Conservation (phyloP, 2,113 vertebrate genomes). For the Apaloderma vittatum region DNA sequence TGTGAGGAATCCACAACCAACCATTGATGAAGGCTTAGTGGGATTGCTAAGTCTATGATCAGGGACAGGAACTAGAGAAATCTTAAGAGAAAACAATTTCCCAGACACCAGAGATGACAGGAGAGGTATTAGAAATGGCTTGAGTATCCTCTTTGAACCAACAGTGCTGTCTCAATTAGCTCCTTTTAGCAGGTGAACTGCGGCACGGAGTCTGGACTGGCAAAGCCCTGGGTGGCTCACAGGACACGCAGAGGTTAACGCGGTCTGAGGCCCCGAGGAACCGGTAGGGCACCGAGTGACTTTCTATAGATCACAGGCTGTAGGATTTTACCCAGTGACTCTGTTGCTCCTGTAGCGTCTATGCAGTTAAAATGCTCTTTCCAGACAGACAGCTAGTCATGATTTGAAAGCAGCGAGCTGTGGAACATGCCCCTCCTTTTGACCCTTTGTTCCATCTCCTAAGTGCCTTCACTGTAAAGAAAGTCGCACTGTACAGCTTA, state of each 20-base stretch:
- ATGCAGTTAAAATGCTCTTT: slow-evolving; percentile 8
- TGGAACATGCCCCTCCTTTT: slow-evolving; percentile 29
- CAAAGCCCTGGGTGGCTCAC: not conserved
- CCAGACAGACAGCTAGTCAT: not conserved
- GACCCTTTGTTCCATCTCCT: slow-evolving; percentile 58
- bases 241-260: not conserved
- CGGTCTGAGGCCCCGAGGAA: not conserved
- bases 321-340: not conserved
- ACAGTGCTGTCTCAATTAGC: not conserved
- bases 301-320: not conserved
- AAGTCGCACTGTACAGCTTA: slow-evolving; percentile 25
- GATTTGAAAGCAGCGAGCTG: slow-evolving; percentile 16
- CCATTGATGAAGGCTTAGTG: not conserved
- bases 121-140: not conserved
- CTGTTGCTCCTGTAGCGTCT: not conserved
- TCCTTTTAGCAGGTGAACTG: not conserved
- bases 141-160: not conserved
- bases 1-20: not conserved
- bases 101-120: not conserved
- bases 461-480: slow-evolving; percentile 26
- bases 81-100: not conserved
- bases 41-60: not conserved
- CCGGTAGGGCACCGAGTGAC: not conserved
- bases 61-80: not conserved
- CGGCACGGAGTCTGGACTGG: not conserved